Percentiles rank a stretch among this genome's conserved stretches.
These are phyloP conservation scores for Garra rufa DNA, from an alignment of 2,113 vertebrate genomes.

Conservation along the genomic window DNA sequence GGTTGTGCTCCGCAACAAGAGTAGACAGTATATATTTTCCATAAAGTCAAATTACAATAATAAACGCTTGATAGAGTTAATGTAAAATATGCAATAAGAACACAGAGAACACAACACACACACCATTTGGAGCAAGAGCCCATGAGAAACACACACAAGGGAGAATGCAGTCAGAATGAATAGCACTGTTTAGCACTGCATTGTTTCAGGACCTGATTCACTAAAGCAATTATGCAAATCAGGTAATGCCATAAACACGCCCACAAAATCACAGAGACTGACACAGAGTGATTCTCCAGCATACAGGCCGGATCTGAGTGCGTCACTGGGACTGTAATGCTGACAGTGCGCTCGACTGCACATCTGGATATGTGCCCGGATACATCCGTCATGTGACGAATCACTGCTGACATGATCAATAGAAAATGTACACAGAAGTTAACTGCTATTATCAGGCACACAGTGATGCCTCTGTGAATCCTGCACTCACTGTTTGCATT, in stretches of 20 bases:
- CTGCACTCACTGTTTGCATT: background rate
- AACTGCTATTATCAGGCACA: background rate
- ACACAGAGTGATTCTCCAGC: background rate
- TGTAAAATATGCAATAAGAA: background rate
- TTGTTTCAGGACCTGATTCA: constrained; percentile 12
- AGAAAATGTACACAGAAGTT: background rate
- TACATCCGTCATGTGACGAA: background rate
- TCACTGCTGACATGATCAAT: background rate
- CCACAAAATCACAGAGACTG: background rate
- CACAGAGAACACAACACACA: background rate
- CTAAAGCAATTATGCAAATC: constrained; percentile 8
- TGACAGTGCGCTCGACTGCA: background rate
- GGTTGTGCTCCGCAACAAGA: background rate
- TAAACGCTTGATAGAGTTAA: background rate
- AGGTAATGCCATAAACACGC: background rate
- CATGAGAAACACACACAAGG: background rate
- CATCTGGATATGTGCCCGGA: background rate
- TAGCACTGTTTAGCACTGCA: background rate
- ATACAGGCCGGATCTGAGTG: background rate
- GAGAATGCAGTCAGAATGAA: constrained; percentile 7
- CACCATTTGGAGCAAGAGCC: background rate
- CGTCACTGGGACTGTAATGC: background rate
- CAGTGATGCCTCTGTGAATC: background rate
- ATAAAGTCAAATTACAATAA: background rate
- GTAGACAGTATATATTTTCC: background rate